Conservation (phyloP, 2,888 invertebrate species). For the Timema podura region DNA sequence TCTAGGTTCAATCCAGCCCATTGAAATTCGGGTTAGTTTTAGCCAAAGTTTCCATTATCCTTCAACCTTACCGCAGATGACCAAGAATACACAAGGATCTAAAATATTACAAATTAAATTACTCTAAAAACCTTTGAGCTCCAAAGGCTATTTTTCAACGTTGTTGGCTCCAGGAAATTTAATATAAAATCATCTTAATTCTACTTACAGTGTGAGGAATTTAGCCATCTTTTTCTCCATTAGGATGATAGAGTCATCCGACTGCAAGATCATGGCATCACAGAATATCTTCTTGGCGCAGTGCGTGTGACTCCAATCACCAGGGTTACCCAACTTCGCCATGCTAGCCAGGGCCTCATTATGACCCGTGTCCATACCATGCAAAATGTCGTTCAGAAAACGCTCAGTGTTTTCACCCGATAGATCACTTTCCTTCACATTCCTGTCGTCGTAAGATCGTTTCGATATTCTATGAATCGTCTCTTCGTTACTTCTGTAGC, state of each 20-base stretch:
- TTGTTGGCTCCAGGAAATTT: background rate
- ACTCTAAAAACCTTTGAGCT: background rate
- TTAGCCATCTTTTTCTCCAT: conserved; percentile 81
- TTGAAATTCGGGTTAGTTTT: background rate
- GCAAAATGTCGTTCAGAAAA: conserved; percentile 26
- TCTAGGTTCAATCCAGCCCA: too few species aligned
- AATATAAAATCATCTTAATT: background rate
- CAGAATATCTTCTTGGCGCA: conserved; percentile 76
- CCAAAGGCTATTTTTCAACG: background rate
- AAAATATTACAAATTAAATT: background rate
- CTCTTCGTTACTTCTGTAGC: background rate
- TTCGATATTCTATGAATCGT: conserved; percentile 8
- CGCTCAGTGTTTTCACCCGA: background rate
- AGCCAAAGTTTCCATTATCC: conserved; percentile 7
- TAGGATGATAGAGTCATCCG: conserved; percentile 62
- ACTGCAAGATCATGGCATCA: conserved; percentile 65
- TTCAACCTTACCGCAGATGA: too few species aligned
- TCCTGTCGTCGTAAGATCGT: background rate
- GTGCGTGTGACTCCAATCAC: conserved; percentile 68
- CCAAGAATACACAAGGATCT: background rate
- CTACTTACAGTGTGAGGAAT: conserved; percentile 66
- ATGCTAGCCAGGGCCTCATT: conserved; percentile 7
- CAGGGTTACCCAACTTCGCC: conserved; percentile 10
- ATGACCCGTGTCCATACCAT: conserved; percentile 22
- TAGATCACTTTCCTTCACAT: background rate